Percentiles rank a stretch among this genome's conserved stretches.
phyloP scores from a whole-genome alignment of 2,797 vertebrate species.

The Sphenodon punctatus region DNA sequence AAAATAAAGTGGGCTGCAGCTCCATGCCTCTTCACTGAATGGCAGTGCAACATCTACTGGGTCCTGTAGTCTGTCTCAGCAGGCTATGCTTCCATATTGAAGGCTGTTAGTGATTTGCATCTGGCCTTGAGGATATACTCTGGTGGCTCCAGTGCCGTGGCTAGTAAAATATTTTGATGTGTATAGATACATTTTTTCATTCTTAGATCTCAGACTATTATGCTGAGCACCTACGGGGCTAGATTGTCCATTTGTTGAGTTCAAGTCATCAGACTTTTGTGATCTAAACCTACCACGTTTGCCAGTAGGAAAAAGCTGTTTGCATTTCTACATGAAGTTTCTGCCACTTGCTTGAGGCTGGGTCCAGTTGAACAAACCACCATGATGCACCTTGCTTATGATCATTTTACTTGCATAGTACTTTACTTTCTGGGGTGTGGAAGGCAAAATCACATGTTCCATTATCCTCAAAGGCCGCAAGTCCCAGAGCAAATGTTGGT shows the following conservation, averaged over 20 bases:
- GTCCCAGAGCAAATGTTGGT: no score
- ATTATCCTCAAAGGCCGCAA: no score
- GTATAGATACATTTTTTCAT: neutral
- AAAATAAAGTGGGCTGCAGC: neutral
- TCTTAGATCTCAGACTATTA: no score
- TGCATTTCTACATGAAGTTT: neutral
- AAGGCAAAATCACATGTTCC: no score
- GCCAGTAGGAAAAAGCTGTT: neutral
- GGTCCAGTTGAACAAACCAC: no score
- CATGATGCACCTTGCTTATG: no score
- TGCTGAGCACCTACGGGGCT: no score
- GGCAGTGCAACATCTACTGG: neutral
- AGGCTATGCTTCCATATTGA: rapidly evolving
- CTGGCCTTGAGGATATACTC: neutral
- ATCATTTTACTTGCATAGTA: no score
- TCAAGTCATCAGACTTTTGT: neutral
- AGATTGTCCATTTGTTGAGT: neutral
- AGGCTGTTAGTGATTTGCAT: neutral
- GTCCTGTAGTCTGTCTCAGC: no score
- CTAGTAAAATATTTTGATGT: neutral
- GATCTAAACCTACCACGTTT: neutral
- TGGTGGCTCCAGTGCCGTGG: neutral
- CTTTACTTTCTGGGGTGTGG: no score
- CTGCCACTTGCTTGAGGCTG: neutral
- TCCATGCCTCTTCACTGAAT: rapidly evolving